Evolutionary conservation across 2,888 invertebrate species (phyloP).

Genomic region (Trachelus tabidus): DNA sequence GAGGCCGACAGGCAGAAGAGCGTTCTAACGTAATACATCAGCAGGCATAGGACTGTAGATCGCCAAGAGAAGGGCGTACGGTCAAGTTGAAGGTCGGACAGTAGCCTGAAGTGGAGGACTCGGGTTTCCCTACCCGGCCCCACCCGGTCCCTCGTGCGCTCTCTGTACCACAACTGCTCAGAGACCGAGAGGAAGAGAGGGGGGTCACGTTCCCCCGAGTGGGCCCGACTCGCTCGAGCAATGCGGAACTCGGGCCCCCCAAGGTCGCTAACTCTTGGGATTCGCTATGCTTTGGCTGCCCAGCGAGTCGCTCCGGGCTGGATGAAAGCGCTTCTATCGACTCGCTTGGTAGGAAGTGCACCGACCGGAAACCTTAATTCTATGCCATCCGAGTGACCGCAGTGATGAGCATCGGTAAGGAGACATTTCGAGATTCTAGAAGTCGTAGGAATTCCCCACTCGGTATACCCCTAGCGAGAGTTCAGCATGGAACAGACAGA

Average conservation of each 20-base stretch:
- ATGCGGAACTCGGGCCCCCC: constrained; percentile 48
- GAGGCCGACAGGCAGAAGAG: not conserved
- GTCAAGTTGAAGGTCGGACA: constrained; percentile 60
- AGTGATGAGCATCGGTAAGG: not conserved
- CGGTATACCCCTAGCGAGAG: too few relatives aligned
- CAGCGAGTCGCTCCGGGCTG: not conserved
- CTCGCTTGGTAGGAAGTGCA: not conserved
- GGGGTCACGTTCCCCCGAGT: constrained; percentile 2
- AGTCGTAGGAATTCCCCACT: not conserved
- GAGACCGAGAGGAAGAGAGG: not conserved
- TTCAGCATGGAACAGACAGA: not conserved
- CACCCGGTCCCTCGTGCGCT: not conserved
- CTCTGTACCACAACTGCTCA: not conserved
- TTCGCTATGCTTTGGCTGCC: not conserved
- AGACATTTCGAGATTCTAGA: not conserved
- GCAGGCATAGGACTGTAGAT: constrained; percentile 14
- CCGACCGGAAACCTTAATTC: not conserved
- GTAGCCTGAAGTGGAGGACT: not conserved
- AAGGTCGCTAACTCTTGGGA: constrained; percentile 38
- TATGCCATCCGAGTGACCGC: not conserved
- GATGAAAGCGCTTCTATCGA: not conserved
- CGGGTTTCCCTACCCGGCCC: not conserved
- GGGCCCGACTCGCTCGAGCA: constrained; percentile 42
- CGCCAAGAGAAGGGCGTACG: constrained; percentile 35
- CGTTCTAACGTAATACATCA: constrained; percentile 14